Evolutionary conservation across 2,797 vertebrate genomes (phyloP).

Genomic region (Notoglanidium macrostoma): DNA sequence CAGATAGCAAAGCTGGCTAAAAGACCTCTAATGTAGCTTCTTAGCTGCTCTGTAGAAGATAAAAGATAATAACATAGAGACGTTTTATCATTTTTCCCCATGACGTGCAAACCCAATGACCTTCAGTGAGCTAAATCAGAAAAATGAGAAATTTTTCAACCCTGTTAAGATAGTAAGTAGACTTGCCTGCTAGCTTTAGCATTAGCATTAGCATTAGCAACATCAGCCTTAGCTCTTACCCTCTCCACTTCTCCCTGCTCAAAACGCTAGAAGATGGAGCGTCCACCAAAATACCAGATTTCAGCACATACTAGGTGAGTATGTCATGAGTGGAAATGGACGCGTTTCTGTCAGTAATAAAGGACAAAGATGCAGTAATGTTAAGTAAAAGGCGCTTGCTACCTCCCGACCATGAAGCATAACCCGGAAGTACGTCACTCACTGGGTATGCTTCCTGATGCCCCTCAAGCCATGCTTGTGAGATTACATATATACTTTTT

Average conservation of each 20-base stretch:
- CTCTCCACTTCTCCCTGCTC: slow-evolving; percentile 12
- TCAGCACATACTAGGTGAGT: slow-evolving; percentile 27
- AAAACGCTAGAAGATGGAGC: slow-evolving; percentile 13
- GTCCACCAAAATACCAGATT: slow-evolving; percentile 41
- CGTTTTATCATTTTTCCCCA: not conserved
- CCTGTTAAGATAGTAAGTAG: not conserved
- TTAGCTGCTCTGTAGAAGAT: no score
- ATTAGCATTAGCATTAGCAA: not conserved
- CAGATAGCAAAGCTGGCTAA: not conserved
- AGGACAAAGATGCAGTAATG: no score
- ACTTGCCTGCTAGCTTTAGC: not conserved
- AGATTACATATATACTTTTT: not conserved
- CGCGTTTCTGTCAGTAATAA: not conserved
- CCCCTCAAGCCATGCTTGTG: not conserved
- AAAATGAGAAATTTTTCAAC: no score
- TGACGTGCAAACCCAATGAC: not conserved
- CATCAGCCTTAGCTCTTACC: slow-evolving; percentile 26
- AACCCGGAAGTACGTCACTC: slow-evolving; percentile 27
- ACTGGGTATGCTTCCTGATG: not conserved
- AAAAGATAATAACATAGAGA: not conserved
- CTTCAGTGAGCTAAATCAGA: not conserved
- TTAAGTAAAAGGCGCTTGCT: not conserved
- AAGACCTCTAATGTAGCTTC: not conserved
- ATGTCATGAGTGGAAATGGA: slow-evolving; percentile 24
- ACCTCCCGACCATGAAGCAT: not conserved